phyloP scores from a whole-genome alignment of 2,888 invertebrate genomes.

The Chelonus formosanus region DNA sequence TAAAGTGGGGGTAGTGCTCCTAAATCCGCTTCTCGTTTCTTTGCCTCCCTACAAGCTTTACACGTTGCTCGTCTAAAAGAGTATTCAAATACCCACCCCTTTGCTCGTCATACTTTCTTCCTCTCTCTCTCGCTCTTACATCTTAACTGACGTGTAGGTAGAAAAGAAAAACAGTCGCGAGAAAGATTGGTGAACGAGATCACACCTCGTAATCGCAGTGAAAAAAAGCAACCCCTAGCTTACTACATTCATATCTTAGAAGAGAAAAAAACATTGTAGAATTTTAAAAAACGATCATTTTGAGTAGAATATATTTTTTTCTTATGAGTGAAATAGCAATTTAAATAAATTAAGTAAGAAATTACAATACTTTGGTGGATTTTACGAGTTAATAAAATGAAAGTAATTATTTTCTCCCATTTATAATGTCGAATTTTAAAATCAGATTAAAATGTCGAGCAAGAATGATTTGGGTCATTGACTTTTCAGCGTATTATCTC shows the following conservation, averaged over 20 bases:
- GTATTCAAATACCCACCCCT: not conserved
- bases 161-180: constrained; percentile 28
- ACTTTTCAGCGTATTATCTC: too few species aligned
- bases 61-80: not conserved
- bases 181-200: constrained; percentile 40
- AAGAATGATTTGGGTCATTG: too few species aligned
- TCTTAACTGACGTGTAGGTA: not conserved
- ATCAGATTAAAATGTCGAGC: too few species aligned
- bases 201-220: constrained; percentile 42
- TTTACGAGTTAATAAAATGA: too few species aligned
- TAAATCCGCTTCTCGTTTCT: constrained; percentile 35
- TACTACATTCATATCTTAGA: constrained; percentile 5
- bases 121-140: not conserved
- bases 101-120: not conserved
- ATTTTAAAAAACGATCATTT: too few species aligned
- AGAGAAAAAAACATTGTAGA: too few species aligned
- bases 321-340: too few species aligned
- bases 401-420: too few species aligned
- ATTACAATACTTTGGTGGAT: too few species aligned
- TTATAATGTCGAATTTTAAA: too few species aligned
- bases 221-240: not conserved
- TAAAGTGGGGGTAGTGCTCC: constrained; percentile 12
- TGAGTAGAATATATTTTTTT: too few species aligned
- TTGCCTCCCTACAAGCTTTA: constrained; percentile 30
- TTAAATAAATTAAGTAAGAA: too few species aligned